Evolutionary conservation across 2,113 vertebrate genomes (phyloP).

Genomic region (Gymnogyps californianus): DNA sequence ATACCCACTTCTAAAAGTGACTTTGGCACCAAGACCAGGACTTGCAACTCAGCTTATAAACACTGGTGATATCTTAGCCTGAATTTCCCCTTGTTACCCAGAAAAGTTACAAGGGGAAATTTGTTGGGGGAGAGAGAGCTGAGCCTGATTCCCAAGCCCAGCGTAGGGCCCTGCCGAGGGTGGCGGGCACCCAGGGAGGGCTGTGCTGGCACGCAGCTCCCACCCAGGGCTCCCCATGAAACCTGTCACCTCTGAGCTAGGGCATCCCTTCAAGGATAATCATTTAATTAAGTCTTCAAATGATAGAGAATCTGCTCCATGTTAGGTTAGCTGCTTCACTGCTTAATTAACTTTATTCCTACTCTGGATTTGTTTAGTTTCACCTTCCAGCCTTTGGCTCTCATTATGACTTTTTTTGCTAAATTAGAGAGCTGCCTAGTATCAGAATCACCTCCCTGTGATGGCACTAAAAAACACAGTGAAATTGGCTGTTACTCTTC

Average conservation of each 20-base stretch:
- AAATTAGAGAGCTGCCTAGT: background rate
- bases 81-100: background rate
- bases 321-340: background rate
- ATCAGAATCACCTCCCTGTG: background rate
- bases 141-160: background rate
- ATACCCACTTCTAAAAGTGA: background rate
- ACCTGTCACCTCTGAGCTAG: background rate
- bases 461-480: background rate
- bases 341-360: slow-evolving; percentile 41
- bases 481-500: background rate
- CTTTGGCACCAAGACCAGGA: background rate
- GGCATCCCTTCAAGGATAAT: background rate
- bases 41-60: background rate
- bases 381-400: slow-evolving; percentile 13
- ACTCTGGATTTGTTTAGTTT: slow-evolving; percentile 5
- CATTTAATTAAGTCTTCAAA: background rate
- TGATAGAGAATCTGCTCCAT: background rate
- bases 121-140: background rate
- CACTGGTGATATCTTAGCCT: background rate
- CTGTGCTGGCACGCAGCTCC: background rate
- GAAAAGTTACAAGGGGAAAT: background rate
- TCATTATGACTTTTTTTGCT: background rate
- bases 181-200: background rate
- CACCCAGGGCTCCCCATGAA: background rate
- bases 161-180: accelerated